phyloP scores from a whole-genome alignment of 2,113 vertebrate genomes.

The Clarias magur region DNA sequence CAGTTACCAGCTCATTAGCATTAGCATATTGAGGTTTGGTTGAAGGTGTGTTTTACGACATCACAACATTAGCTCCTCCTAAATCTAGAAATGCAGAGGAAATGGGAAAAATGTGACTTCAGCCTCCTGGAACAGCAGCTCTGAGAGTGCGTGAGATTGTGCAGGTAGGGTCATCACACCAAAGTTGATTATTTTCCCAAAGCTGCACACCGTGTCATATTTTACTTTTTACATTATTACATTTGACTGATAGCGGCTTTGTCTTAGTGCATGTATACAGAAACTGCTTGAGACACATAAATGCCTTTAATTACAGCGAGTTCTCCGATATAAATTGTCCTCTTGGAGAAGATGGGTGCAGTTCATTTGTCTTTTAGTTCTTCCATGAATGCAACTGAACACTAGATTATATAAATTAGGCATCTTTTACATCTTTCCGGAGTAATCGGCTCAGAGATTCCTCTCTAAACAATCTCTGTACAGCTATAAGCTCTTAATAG shows the following conservation, averaged over 20 bases:
- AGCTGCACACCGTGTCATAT: background rate
- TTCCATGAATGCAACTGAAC: background rate
- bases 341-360: background rate
- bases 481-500: background rate
- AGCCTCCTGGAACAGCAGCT: background rate
- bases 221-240: background rate
- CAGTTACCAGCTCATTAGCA: too few species aligned
- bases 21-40: background rate
- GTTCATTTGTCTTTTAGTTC: background rate
- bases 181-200: background rate
- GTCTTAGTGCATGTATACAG: background rate
- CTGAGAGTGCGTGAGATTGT: background rate
- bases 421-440: background rate
- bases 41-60: background rate
- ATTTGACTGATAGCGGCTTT: background rate
- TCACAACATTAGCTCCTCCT: background rate
- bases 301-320: background rate
- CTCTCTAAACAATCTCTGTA: background rate
- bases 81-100: too few species aligned
- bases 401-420: background rate
- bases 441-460: background rate
- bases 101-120: background rate
- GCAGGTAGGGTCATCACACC: too few species aligned
- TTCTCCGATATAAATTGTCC: background rate
- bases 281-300: background rate